These are phyloP conservation scores for Pocota personata DNA, from an alignment of 2,888 invertebrate genomes.

Conservation along the genomic window DNA sequence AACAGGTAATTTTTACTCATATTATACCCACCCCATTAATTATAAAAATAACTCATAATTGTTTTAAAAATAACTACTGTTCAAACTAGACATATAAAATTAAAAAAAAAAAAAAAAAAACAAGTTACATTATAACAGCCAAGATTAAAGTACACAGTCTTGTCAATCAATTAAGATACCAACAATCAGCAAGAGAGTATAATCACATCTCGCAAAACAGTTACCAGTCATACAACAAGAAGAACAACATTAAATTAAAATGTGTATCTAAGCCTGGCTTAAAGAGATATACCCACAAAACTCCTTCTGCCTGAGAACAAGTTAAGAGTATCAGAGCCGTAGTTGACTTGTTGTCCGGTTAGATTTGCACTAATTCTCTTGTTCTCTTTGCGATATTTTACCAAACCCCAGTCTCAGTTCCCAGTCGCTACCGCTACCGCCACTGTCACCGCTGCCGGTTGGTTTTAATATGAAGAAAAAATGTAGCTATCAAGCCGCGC, in stretches of 20 bases:
- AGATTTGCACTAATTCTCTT: constrained; percentile 62
- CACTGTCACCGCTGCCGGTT: constrained; percentile 21
- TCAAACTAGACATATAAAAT: background rate
- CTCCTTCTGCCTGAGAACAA: constrained; percentile 46
- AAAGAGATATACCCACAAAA: constrained; percentile 38
- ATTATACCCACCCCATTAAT: background rate
- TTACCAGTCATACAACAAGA: constrained; percentile 29
- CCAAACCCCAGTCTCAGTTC: constrained; percentile 11
- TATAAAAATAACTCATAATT: constrained; percentile 28
- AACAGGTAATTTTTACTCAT: background rate
- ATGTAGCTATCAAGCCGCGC: constrained; percentile 52
- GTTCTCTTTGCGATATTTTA: constrained; percentile 57
- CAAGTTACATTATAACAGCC: constrained; percentile 3
- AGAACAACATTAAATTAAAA: constrained; percentile 3
- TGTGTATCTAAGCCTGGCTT: constrained; percentile 49
- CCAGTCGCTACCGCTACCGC: background rate
- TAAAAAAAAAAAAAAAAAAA: background rate
- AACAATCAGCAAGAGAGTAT: constrained; percentile 2
- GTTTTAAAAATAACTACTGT: constrained; percentile 25
- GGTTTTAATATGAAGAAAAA: constrained; percentile 9
- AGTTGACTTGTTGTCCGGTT: background rate
- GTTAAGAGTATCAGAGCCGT: constrained; percentile 53
- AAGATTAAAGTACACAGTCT: constrained; percentile 24
- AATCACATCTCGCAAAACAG: constrained; percentile 40
- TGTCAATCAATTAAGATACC: constrained; percentile 32